Base-by-base conservation (phyloP, 2,113 vertebrate species). In the Mustelus asterias region DNA sequence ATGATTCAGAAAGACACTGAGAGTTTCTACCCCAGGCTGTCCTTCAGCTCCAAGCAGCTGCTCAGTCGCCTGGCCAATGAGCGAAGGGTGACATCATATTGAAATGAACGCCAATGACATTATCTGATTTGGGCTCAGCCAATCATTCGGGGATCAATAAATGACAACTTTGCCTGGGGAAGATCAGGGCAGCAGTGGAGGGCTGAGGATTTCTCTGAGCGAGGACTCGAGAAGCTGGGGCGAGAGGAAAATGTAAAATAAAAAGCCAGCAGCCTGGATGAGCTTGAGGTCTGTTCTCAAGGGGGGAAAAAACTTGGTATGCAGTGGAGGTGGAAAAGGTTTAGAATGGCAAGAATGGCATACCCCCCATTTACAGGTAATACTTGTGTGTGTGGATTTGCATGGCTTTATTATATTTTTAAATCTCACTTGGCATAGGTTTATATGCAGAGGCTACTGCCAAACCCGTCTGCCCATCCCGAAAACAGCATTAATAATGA, bases 81-180 rank as follows among this genome's bases (percentile, higher is more conserved):
- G 96, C 96, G 97, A 98, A 98, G 97, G 97, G 98, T 99, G 98
- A 99, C 98, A 98, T 99, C 98, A 99, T 98, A 98, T 98, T 98
- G 98, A 98, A 98, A 98, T 98, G 96, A 96, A 97, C 97, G 97
- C 97, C 89, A 93, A 65, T 65, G 60, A 65, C 89, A 65, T n/a
- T 93, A 65, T 90, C 88, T 33, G 60, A 93, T 93, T 63, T 65
- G n/a, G 60, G 14, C 37, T 93, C 89, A 93, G 89, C 89, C 89
- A 93, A 93, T 93, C 60, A 44, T 33, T 93, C 16, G n/a, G 48
- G 89, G 33, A 93, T 60, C 88, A 90, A 90, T 90, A 90, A 90
- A 90, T 90, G 88, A 90, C 54, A 11, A 60, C 54, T 22, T 60
- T 90, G 88, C 88, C 88, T n/a, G 10, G 88, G 29, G 54, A 29